Base-by-base conservation (phyloP, 2,113 vertebrate species). In the Alces alces region DNA sequence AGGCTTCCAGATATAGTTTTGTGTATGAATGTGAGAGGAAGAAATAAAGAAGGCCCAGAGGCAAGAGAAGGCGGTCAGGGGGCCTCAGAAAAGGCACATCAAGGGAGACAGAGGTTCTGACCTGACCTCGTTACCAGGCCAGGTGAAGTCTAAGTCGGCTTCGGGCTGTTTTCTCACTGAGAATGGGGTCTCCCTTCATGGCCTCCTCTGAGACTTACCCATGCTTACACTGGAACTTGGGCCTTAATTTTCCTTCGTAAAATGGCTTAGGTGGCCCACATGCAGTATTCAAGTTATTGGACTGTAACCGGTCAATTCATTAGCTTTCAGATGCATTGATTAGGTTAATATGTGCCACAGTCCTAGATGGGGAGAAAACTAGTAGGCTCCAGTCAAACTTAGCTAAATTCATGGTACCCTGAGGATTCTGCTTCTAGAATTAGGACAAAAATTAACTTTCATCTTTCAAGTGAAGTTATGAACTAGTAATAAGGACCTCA, bases 11-110 rank as follows among this genome's bases (percentile, higher is more conserved):
- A 55, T 80, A 2, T 52, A 66, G 80, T 83, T 82, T 94, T 96
- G 95, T 97, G 97, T 98, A 96, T 94, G 57, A 97, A 98, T 98
- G 95, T 80, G 45, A 50, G n/a, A 78, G 33, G n/a, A 91, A 13
- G 52, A 79, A 86, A 73, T 55, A 97, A 89, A 96, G 95, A 86
- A 91, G 30, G 47, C 95, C 91, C 88, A 92, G 82, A 95, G 94
- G 97, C 85, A 57, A 91, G 60, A 64, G 60, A 88, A 97, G 60
- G 89, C 50, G 93, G 82, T 96, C 93, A 95, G 84, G 82, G 60
- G 30, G 28, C 61, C 23, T 85, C 45, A 73, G 97, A 86, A 43
- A 2, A 12, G 25, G 36, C 55, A 11, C 70, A 0, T 61, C 27
- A 47, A 8, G 70, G 19, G 16, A 70, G 0, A 3, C 43, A 27